Conservation (phyloP, 2,113 vertebrate species). For the Tretioscincus oriximinensis region DNA sequence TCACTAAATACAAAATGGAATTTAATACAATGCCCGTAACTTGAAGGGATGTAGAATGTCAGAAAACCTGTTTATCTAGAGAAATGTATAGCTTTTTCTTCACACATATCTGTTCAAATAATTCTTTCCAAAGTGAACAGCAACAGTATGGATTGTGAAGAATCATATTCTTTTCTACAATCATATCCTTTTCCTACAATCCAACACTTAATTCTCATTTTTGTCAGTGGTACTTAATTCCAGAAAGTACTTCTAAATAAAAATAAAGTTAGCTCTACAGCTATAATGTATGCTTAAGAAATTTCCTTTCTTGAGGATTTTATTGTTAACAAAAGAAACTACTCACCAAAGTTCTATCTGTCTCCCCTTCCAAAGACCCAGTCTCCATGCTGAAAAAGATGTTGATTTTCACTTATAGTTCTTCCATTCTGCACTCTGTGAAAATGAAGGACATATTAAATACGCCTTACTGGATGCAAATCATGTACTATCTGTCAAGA, state of each 20-base stretch:
- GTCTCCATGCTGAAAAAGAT: slow-evolving; percentile 72
- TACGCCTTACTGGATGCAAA: background rate
- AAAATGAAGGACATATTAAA: background rate
- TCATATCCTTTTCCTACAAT: too few relatives aligned
- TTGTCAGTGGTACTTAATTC: too few relatives aligned
- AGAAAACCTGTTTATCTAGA: too few relatives aligned
- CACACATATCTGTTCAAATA: background rate
- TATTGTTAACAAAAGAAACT: slow-evolving; percentile 26
- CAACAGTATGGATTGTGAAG: background rate
- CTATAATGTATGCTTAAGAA: background rate
- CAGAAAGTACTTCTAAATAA: background rate
- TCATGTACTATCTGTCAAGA: background rate
- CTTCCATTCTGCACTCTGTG: slow-evolving; percentile 68
- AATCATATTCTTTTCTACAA: background rate
- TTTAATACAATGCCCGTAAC: too few relatives aligned
- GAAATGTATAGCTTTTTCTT: background rate
- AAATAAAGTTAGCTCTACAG: background rate
- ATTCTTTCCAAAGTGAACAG: too few relatives aligned
- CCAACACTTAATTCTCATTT: too few relatives aligned
- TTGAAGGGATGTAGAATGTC: too few relatives aligned
- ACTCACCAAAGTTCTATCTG: slow-evolving; percentile 76
- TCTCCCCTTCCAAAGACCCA: slow-evolving; percentile 62
- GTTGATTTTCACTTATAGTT: slow-evolving; percentile 45
- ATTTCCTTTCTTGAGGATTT: background rate
- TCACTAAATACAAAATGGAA: too few relatives aligned